phyloP scores from a whole-genome alignment of 2,113 vertebrate species.

The Sapayoa aenigma region DNA sequence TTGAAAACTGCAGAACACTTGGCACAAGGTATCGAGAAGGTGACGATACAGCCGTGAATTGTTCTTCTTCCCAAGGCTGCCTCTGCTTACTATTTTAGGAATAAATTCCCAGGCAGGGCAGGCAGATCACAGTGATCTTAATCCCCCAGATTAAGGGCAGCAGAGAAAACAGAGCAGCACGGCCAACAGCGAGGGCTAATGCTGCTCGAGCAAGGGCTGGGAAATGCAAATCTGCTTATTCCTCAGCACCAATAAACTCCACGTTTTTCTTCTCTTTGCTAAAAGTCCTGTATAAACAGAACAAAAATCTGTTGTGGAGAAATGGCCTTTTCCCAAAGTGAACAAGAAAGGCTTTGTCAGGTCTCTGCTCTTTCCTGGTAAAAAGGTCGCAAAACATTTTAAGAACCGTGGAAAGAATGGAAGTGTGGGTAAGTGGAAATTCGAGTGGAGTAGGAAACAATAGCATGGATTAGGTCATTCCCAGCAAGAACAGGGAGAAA shows the following conservation, averaged over 20 bases:
- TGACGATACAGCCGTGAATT: neutral
- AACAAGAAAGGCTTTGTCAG: neutral
- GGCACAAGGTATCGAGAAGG: neutral
- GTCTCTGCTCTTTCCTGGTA: neutral
- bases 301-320: neutral
- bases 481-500: neutral
- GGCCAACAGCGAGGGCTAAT: neutral
- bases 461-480: slow-evolving; percentile 14
- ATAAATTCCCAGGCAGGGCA: neutral
- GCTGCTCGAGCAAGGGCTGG: neutral
- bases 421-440: slow-evolving; percentile 21
- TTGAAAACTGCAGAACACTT: neutral
- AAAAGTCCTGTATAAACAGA: neutral
- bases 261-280: slow-evolving; percentile 5
- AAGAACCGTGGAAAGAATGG: neutral
- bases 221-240: neutral
- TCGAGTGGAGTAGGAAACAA: slow-evolving; percentile 35
- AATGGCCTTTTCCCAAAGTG: neutral
- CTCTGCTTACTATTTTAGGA: neutral
- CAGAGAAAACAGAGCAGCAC: neutral
- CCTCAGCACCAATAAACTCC: neutral
- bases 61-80: neutral
- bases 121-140: neutral
- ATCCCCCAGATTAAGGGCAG: neutral
- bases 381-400: slow-evolving; percentile 20